Percentiles rank a stretch among this genome's conserved stretches.
Evolutionary conservation across 1,140 invertebrate genomes (phyloP).

Genomic region (Samia ricini): DNA sequence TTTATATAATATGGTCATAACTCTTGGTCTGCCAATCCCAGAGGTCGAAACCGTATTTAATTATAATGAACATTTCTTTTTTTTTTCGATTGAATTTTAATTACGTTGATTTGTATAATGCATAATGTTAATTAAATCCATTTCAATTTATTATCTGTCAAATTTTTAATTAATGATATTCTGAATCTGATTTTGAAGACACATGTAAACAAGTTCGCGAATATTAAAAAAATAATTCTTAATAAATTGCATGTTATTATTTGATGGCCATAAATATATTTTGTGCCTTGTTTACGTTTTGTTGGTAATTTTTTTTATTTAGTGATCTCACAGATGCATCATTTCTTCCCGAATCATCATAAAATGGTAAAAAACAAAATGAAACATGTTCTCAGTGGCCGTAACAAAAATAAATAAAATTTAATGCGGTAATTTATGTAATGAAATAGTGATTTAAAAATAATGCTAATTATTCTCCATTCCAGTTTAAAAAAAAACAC

Average conservation of each 20-base stretch:
- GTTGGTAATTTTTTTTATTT: constrained; percentile 46
- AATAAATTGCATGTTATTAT: neutral
- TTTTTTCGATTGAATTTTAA: neutral
- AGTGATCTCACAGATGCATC: constrained; percentile 61
- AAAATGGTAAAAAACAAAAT: constrained; percentile 8
- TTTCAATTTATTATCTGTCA: neutral
- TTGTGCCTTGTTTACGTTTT: constrained; percentile 62
- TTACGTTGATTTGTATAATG: neutral
- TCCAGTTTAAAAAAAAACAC: constrained; percentile 9
- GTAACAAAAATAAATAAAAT: too few species aligned
- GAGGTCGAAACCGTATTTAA: constrained; percentile 33
- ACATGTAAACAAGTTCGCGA: constrained; percentile 56
- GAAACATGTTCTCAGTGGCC: too few species aligned
- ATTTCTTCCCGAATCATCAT: constrained; percentile 43
- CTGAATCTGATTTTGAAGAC: constrained; percentile 26
- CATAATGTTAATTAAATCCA: neutral
- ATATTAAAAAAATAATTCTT: neutral
- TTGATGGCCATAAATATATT: constrained; percentile 32
- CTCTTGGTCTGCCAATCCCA: constrained; percentile 41
- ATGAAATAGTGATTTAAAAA: constrained; percentile 10
- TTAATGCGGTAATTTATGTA: too few species aligned
- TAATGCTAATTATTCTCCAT: constrained; percentile 17
- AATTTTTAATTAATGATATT: constrained; percentile 36
- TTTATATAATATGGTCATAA: neutral
- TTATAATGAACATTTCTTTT: constrained; percentile 15